These are phyloP conservation scores for Benthosema pterotum DNA, from an alignment of 2,797 vertebrate species.

Conservation along the genomic window DNA sequence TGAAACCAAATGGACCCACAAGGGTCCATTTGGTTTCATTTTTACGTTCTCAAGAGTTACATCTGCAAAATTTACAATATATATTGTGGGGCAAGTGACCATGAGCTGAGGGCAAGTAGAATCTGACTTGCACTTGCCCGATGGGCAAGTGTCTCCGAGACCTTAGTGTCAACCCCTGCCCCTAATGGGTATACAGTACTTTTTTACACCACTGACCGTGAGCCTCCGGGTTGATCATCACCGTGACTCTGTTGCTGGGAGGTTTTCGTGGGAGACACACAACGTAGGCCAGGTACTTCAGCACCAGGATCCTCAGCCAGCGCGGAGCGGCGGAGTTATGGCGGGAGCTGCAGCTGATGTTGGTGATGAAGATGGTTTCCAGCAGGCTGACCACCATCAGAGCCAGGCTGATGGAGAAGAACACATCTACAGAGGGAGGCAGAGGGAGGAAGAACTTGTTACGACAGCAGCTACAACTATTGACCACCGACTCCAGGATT, in stretches of 20 bases:
- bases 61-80: too few relatives aligned
- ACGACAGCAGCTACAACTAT: too few relatives aligned
- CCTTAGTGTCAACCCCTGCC: too few relatives aligned
- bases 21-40: too few relatives aligned
- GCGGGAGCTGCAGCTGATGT: constrained; percentile 64
- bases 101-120: too few relatives aligned
- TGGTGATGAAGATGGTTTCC: constrained; percentile 75
- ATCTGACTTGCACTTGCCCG: too few relatives aligned
- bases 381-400: constrained; percentile 79
- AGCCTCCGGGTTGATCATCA: constrained; percentile 38
- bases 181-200: too few relatives aligned
- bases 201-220: constrained; percentile 5
- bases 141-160: too few relatives aligned
- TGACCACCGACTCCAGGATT: too few relatives aligned
- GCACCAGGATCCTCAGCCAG: constrained; percentile 67
- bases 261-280: constrained; percentile 48
- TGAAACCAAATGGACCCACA: too few relatives aligned
- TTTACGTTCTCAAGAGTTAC: too few relatives aligned
- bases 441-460: neutral
- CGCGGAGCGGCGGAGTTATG: constrained; percentile 45
- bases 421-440: constrained; percentile 51
- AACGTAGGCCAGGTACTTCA: constrained; percentile 50
- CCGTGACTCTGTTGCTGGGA: constrained; percentile 43
- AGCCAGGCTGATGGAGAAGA: constrained; percentile 73
- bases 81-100: too few relatives aligned